A percentile compares a stretch with the other conserved stretches of the same genome.
These are phyloP conservation scores for Trichogramma evanescens DNA, from an alignment of 2,888 invertebrate species.

Conservation along the genomic window DNA sequence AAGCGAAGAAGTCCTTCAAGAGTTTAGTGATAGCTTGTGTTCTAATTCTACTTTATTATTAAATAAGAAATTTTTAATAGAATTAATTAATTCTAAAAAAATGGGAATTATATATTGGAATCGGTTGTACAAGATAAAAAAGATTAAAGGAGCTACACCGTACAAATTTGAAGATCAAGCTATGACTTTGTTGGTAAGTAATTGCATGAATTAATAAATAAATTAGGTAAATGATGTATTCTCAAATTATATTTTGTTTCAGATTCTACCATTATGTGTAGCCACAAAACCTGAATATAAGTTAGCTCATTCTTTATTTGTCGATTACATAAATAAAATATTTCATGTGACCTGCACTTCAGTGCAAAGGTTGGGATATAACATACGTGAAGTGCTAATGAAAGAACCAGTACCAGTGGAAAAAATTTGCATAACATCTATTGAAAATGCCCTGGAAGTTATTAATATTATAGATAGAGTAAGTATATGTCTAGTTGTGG, in stretches of 20 bases:
- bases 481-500: not conserved
- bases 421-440: slow-evolving; percentile 41
- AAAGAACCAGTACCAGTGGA: slow-evolving; percentile 43
- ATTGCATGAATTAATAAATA: not conserved
- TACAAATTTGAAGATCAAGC: slow-evolving; percentile 41
- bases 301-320: slow-evolving; percentile 50
- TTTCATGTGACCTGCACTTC: slow-evolving; percentile 59
- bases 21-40: slow-evolving; percentile 42
- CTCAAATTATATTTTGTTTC: not conserved
- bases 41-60: slow-evolving; percentile 40
- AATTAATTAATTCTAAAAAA: slow-evolving; percentile 44
- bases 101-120: slow-evolving; percentile 44
- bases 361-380: slow-evolving; percentile 57
- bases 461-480: slow-evolving; percentile 48
- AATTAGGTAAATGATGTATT: too few species aligned
- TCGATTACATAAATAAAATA: slow-evolving; percentile 56
- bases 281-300: slow-evolving; percentile 42
- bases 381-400: slow-evolving; percentile 52
- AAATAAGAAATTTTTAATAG: slow-evolving; percentile 40
- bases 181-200: slow-evolving; percentile 38
- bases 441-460: slow-evolving; percentile 53
- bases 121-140: slow-evolving; percentile 31
- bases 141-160: slow-evolving; percentile 26
- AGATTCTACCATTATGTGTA: slow-evolving; percentile 58
- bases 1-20: slow-evolving; percentile 32